Percentiles rank a stretch among this genome's conserved stretches.
Evolutionary conservation across 2,888 invertebrate genomes (phyloP).

Genomic region (Oxyteleia sp.): DNA sequence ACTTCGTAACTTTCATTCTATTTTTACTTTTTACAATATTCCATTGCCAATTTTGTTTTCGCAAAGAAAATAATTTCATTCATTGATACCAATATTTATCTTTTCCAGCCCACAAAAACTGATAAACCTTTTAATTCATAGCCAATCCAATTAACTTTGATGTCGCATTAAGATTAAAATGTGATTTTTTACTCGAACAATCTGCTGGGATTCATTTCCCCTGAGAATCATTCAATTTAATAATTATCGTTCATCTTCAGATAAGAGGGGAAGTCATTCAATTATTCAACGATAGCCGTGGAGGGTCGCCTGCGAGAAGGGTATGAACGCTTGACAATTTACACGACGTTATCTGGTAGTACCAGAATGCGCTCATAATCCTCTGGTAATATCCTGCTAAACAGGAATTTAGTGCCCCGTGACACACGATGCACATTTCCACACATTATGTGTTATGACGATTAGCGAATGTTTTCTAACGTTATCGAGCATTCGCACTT

Average conservation of each 20-base stretch:
- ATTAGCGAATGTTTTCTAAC: conserved; percentile 40
- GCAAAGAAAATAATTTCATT: too few relatives aligned
- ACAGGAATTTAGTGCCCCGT: conserved; percentile 82
- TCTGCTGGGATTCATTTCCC: conserved; percentile 80
- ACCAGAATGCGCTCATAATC: conserved; percentile 85
- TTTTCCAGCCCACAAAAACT: conserved; percentile 15
- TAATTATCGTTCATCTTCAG: conserved; percentile 81
- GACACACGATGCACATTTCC: conserved; percentile 82
- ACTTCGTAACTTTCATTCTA: too few relatives aligned
- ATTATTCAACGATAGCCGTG: conserved; percentile 77
- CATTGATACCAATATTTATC: not conserved
- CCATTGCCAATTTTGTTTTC: too few relatives aligned
- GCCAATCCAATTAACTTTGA: conserved; percentile 64
- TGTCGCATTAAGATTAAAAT: conserved; percentile 60
- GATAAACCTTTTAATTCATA: conserved; percentile 32
- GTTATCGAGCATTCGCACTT: conserved; percentile 11
- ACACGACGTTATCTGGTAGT: conserved; percentile 86
- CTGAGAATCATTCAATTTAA: conserved; percentile 86
- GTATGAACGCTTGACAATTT: conserved; percentile 85
- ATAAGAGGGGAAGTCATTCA: conserved; percentile 76
- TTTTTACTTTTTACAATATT: too few relatives aligned
- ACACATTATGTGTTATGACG: conserved; percentile 45
- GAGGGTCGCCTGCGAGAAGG: conserved; percentile 77
- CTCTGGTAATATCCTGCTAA: conserved; percentile 84
- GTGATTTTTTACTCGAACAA: conserved; percentile 58